Conservation (phyloP, 2,113 vertebrate species). For the Stegostoma tigrinum region DNA sequence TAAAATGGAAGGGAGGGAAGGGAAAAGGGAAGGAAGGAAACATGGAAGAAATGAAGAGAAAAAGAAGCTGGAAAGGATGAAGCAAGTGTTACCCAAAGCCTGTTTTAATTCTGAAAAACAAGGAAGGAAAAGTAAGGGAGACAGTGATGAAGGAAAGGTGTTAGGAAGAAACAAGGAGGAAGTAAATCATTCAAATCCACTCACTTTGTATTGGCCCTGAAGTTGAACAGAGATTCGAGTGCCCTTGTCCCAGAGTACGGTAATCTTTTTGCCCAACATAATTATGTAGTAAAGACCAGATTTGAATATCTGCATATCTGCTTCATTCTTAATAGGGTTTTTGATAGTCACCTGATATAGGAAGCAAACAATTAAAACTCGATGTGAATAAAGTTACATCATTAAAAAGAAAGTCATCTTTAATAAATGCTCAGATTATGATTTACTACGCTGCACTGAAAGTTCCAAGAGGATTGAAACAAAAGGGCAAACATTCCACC, state of each 20-base stretch:
- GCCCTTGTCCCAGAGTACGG: slow-evolving; percentile 76
- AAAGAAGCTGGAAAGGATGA: neutral
- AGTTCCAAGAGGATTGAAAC: neutral
- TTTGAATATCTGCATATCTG: slow-evolving; percentile 69
- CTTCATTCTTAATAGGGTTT: slow-evolving; percentile 60
- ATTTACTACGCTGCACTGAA: neutral
- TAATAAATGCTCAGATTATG: neutral
- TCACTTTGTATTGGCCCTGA: slow-evolving; percentile 71
- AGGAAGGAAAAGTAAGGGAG: too few species aligned
- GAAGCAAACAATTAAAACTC: neutral
- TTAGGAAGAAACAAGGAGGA: neutral
- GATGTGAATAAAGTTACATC: neutral
- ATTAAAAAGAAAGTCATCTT: neutral
- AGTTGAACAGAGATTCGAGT: slow-evolving; percentile 72
- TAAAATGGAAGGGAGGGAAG: neutral
- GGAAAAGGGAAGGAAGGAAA: neutral
- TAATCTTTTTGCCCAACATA: slow-evolving; percentile 70
- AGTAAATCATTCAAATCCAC: slow-evolving; percentile 24
- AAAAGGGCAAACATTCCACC: neutral
- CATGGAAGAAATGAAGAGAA: neutral
- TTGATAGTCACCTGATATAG: slow-evolving; percentile 70
- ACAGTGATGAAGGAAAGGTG: too few species aligned
- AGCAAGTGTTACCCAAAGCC: too few species aligned
- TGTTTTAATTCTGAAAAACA: neutral
- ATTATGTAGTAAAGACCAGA: slow-evolving; percentile 77